Evolutionary conservation across 2,888 invertebrate species (phyloP).

Genomic region (Pseudanteris insignis): DNA sequence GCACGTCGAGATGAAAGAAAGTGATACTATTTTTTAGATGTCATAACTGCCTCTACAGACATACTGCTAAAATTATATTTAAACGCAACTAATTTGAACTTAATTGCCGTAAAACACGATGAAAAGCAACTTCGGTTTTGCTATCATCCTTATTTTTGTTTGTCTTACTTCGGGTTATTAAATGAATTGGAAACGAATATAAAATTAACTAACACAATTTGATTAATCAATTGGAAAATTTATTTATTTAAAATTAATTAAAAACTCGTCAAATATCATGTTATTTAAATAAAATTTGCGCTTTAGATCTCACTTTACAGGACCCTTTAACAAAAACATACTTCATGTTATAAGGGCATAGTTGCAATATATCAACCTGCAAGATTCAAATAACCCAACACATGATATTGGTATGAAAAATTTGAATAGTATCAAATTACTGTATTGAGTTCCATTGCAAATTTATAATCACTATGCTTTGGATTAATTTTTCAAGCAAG

Average conservation of each 20-base stretch:
- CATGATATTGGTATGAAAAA: conserved; percentile 2
- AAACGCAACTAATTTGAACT: conserved; percentile 15
- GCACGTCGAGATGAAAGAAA: conserved; percentile 18
- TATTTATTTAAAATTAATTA: too few relatives aligned
- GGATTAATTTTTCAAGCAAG: too few relatives aligned
- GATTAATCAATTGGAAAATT: background rate
- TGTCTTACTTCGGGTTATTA: too few relatives aligned
- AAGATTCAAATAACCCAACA: conserved; percentile 14
- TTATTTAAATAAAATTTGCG: too few relatives aligned
- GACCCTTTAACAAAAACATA: too few relatives aligned
- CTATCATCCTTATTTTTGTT: too few relatives aligned
- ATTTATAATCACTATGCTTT: too few relatives aligned
- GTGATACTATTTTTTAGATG: conserved; percentile 23
- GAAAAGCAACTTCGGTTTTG: too few relatives aligned
- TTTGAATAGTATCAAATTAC: conserved; percentile 7
- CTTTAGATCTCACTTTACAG: too few relatives aligned
- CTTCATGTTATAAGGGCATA: conserved; percentile 5
- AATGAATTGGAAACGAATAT: too few relatives aligned
- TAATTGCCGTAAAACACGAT: conserved; percentile 9
- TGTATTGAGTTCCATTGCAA: conserved; percentile 6
- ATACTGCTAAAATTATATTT: conserved; percentile 11
- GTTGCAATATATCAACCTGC: conserved; percentile 12
- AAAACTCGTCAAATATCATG: too few relatives aligned
- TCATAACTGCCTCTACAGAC: conserved; percentile 14
- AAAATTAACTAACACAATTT: too few relatives aligned